A percentile compares a stretch with the other conserved stretches of the same genome.
phyloP scores from a whole-genome alignment of 2,797 vertebrate species.

The Acanthiza pusilla region DNA sequence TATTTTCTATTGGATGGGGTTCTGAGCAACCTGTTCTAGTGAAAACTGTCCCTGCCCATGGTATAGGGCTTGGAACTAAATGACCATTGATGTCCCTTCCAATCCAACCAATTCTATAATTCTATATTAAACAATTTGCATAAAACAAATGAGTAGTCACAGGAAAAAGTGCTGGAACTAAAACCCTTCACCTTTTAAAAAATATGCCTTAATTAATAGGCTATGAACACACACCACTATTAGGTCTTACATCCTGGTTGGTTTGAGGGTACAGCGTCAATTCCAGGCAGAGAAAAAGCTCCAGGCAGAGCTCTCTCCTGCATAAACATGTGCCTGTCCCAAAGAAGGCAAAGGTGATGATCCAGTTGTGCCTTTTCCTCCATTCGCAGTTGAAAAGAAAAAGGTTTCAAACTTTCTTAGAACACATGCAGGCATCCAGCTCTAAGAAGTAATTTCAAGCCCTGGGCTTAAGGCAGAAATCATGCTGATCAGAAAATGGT shows the following conservation, averaged over 20 bases:
- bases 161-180: background rate
- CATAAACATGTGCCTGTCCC: background rate
- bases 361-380: background rate
- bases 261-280: background rate
- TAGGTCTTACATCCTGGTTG: background rate
- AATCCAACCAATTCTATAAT: background rate
- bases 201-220: background rate
- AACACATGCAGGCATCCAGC: background rate
- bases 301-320: background rate
- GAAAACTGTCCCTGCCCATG: background rate
- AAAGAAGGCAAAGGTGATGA: background rate
- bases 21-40: background rate
- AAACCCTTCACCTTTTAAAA: background rate
- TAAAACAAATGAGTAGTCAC: background rate
- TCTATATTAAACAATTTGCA: background rate
- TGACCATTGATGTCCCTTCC: background rate
- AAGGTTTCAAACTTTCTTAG: background rate
- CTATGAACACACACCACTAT: background rate
- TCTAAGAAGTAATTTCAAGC: background rate
- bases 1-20: background rate
- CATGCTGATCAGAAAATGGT: background rate
- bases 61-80: background rate
- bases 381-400: background rate
- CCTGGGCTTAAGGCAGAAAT: background rate
- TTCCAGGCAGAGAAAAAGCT: background rate